Evolutionary conservation across 1,140 invertebrate genomes (phyloP).

Genomic region (Anastatus disparis): DNA sequence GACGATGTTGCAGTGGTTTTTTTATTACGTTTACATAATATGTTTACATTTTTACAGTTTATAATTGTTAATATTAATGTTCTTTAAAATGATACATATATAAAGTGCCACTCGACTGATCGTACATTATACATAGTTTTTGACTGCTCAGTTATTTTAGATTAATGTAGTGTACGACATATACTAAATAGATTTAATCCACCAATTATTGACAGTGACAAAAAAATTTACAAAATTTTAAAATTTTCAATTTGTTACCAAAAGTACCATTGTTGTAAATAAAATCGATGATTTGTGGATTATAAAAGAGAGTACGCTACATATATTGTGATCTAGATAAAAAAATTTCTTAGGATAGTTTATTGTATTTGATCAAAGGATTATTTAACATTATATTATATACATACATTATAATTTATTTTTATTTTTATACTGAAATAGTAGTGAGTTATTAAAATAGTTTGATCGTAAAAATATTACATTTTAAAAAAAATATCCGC

Average conservation of each 20-base stretch:
- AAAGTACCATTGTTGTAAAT: not conserved
- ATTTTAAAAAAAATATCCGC: not conserved
- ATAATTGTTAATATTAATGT: not conserved
- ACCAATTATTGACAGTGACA: conserved; percentile 21
- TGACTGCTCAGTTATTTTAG: conserved; percentile 26
- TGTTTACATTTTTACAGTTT: not conserved
- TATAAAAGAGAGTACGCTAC: conserved; percentile 5
- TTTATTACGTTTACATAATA: not conserved
- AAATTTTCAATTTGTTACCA: not conserved
- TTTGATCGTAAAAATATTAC: conserved; percentile 34
- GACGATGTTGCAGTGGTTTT: conserved; percentile 33
- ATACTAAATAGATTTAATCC: conserved; percentile 6
- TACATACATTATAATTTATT: conserved; percentile 47
- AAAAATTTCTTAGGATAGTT: conserved; percentile 26
- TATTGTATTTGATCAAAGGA: conserved; percentile 22
- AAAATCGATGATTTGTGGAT: conserved; percentile 5
- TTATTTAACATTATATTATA: conserved; percentile 41
- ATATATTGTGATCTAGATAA: conserved; percentile 13
- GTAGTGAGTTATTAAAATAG: conserved; percentile 50
- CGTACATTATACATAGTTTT: conserved; percentile 11
- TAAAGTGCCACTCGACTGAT: conserved; percentile 5
- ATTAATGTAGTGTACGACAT: conserved; percentile 22
- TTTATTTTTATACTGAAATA: conserved; percentile 45
- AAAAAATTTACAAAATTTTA: not conserved
- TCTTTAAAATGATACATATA: not conserved